A percentile compares a stretch with the other conserved stretches of the same genome.
phyloP scores from a whole-genome alignment of 2,888 invertebrate genomes.

The Rhamnusium bicolor region DNA sequence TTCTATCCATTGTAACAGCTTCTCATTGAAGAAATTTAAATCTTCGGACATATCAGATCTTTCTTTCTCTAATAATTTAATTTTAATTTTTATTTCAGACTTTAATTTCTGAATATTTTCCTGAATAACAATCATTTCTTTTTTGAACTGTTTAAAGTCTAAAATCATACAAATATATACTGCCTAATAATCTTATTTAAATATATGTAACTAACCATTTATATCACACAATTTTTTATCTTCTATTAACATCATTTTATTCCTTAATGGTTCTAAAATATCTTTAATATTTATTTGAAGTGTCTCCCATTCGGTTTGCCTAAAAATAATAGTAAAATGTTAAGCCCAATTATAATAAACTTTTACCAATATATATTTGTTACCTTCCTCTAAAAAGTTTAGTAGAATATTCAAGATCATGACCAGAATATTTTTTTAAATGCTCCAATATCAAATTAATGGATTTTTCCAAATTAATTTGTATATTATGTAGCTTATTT shows the following conservation, averaged over 20 bases:
- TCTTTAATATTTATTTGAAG: conserved; percentile 48
- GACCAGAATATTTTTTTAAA: conserved; percentile 49
- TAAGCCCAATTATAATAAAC: not conserved
- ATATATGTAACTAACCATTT: conserved; percentile 32
- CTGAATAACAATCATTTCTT: conserved; percentile 61
- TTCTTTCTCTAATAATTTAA: conserved; percentile 54
- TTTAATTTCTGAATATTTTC: conserved; percentile 60
- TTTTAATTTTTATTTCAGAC: conserved; percentile 50
- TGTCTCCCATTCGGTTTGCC: conserved; percentile 43
- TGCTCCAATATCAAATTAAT: conserved; percentile 52
- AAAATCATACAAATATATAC: conserved; percentile 19
- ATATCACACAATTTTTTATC: conserved; percentile 51
- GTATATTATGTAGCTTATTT: conserved; percentile 60
- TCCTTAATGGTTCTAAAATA: conserved; percentile 48
- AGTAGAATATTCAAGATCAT: conserved; percentile 46
- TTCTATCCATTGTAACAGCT: conserved; percentile 62
- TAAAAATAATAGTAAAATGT: conserved; percentile 5
- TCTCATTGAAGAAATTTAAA: conserved; percentile 58
- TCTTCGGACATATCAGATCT: conserved; percentile 60
- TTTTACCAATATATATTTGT: not conserved
- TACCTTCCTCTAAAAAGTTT: conserved; percentile 50
- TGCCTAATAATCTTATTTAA: too few relatives aligned
- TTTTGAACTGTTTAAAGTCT: conserved; percentile 63
- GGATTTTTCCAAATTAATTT: conserved; percentile 60
- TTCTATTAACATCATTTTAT: conserved; percentile 50